Evolutionary conservation across 2,888 invertebrate species (phyloP).

Genomic region (Busseola fusca): DNA sequence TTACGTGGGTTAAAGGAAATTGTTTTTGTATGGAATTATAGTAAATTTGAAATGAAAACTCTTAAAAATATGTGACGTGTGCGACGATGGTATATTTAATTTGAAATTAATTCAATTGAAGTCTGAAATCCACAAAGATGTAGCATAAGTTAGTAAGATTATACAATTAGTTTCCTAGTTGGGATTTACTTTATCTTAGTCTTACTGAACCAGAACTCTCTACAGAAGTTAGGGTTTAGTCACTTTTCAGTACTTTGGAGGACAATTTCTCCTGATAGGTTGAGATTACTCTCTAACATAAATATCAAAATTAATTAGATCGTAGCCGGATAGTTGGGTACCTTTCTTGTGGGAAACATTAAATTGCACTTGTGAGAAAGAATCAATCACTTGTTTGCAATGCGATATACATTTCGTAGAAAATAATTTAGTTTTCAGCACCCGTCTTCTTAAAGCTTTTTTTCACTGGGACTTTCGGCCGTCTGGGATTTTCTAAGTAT

Average conservation of each 20-base stretch:
- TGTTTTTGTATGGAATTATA: background rate
- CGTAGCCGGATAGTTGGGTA: too few species aligned
- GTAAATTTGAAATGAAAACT: background rate
- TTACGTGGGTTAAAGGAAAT: background rate
- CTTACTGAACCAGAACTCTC: too few species aligned
- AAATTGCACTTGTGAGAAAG: too few species aligned
- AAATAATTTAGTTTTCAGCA: background rate
- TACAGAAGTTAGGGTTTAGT: too few species aligned
- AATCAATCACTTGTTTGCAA: constrained; percentile 1
- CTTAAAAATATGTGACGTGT: background rate
- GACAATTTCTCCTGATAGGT: too few species aligned
- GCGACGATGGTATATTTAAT: background rate
- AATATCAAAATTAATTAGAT: too few species aligned
- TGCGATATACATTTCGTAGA: background rate
- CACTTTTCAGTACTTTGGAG: too few species aligned
- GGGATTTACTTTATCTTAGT: background rate
- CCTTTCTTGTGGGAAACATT: too few species aligned
- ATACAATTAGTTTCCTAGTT: background rate
- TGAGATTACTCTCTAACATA: too few species aligned
- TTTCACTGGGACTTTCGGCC: background rate
- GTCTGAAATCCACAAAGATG: background rate
- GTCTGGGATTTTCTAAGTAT: background rate
- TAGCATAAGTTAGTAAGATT: background rate
- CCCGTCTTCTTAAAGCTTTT: background rate
- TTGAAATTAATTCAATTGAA: background rate